Conservation (phyloP, 1,140 invertebrate genomes). For the Scaptomyza graminum region DNA sequence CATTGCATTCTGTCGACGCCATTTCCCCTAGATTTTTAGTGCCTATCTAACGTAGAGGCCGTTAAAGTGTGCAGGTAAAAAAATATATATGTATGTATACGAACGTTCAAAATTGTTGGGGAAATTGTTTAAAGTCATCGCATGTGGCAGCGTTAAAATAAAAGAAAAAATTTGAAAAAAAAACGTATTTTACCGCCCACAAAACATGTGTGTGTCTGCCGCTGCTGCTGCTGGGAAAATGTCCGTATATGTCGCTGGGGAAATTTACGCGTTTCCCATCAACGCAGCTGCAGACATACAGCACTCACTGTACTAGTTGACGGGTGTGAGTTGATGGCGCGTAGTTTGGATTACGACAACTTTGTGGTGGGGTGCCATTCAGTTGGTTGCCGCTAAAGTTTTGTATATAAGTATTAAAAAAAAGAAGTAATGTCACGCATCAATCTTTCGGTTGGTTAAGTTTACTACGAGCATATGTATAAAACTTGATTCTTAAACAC, state of each 20-base stretch:
- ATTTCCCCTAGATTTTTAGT: conserved; percentile 55
- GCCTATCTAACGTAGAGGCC: conserved; percentile 45
- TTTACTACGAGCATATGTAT: not conserved
- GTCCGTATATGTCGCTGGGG: conserved; percentile 53
- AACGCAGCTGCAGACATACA: conserved; percentile 16
- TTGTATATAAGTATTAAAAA: conserved; percentile 16
- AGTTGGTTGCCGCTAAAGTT: conserved; percentile 5
- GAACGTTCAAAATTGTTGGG: conserved; percentile 39
- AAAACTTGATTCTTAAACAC: too few species aligned
- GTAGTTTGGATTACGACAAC: not conserved
- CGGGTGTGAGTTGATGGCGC: not conserved
- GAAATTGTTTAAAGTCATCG: conserved; percentile 67
- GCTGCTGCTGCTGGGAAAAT: conserved; percentile 28
- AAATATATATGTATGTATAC: not conserved
- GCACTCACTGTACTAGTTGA: not conserved
- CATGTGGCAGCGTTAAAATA: conserved; percentile 29
- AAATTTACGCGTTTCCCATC: conserved; percentile 54
- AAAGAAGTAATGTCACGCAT: not conserved
- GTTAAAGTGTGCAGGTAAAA: conserved; percentile 27
- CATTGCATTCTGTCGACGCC: conserved; percentile 48
- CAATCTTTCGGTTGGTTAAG: not conserved
- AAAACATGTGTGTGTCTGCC: conserved; percentile 31
- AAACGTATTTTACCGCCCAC: conserved; percentile 34
- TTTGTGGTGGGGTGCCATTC: conserved; percentile 6
- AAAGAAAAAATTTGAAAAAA: conserved; percentile 24